A percentile compares a stretch with the other conserved stretches of the same genome.
Conservation (phyloP, 2,888 invertebrate genomes). For the Drosophila mimica region DNA sequence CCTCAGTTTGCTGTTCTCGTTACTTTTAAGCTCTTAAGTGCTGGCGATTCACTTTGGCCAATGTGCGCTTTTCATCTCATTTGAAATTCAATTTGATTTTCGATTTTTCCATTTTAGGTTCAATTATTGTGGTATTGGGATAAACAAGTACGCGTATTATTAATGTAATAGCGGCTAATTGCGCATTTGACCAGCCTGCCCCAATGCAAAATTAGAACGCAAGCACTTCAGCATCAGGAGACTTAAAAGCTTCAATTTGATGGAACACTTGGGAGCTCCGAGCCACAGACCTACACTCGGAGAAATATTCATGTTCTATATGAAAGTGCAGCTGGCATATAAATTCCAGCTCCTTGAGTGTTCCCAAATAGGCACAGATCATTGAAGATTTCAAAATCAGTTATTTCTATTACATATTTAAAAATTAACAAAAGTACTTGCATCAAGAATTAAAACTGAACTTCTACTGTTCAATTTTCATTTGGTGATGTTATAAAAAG, state of each 20-base stretch:
- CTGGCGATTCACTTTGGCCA: constrained; percentile 74
- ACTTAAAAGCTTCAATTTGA: constrained; percentile 78
- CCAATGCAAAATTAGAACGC: constrained; percentile 69
- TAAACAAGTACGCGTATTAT: constrained; percentile 75
- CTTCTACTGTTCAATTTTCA: not conserved
- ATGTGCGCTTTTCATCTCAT: constrained; percentile 73
- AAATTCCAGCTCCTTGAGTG: not conserved
- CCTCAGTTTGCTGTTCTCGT: constrained; percentile 8
- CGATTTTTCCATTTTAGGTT: constrained; percentile 35
- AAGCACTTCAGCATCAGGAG: constrained; percentile 66
- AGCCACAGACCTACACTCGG: not conserved
- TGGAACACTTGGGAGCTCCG: constrained; percentile 68
- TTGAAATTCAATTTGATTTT: constrained; percentile 48
- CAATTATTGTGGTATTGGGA: constrained; percentile 50
- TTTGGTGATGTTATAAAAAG: too few relatives aligned
- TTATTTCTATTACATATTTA: not conserved
- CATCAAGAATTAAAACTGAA: not conserved
- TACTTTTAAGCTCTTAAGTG: constrained; percentile 75
- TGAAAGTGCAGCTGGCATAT: not conserved
- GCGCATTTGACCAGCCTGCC: constrained; percentile 64
- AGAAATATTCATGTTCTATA: not conserved
- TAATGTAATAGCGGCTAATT: constrained; percentile 79
- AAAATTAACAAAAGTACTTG: not conserved
- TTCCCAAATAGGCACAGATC: not conserved
- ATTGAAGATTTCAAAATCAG: not conserved